These are phyloP conservation scores for Tribolium freemani DNA, from an alignment of 2,888 invertebrate genomes.

Conservation along the genomic window DNA sequence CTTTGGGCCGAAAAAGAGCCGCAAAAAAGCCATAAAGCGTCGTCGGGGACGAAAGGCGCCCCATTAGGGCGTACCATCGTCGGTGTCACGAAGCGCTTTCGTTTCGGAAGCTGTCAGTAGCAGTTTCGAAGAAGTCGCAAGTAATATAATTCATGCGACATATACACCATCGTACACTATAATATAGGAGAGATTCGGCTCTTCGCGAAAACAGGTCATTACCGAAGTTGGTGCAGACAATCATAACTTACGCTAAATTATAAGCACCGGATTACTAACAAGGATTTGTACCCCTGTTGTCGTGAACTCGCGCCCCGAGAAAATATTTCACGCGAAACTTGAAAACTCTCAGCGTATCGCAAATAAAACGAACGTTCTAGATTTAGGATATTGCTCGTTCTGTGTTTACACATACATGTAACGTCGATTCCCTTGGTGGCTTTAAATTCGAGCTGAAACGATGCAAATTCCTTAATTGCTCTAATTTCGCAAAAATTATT, in stretches of 20 bases:
- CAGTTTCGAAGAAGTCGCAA: constrained; percentile 43
- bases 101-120: constrained; percentile 40
- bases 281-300: constrained; percentile 53
- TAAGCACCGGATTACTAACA: constrained; percentile 54
- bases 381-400: constrained; percentile 20
- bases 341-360: constrained; percentile 24
- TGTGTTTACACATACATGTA: constrained; percentile 11
- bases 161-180: constrained; percentile 27
- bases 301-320: constrained; percentile 42
- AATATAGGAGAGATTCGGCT: constrained; percentile 25
- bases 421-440: constrained; percentile 16
- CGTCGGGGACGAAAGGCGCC: constrained; percentile 13
- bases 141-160: constrained; percentile 46
- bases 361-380: constrained; percentile 29
- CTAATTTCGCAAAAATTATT: constrained; percentile 30
- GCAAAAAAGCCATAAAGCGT: constrained; percentile 31
- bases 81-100: constrained; percentile 35
- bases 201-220: constrained; percentile 60
- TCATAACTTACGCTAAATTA: constrained; percentile 60
- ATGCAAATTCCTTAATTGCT: constrained; percentile 32
- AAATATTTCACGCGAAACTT: constrained; percentile 42
- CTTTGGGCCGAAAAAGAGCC: constrained; percentile 22
- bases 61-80: constrained; percentile 31
- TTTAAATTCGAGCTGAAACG: constrained; percentile 6
- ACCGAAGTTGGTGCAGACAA: constrained; percentile 60